phyloP scores from a whole-genome alignment of 2,797 vertebrate genomes.

The Gallinago nigripennis region DNA sequence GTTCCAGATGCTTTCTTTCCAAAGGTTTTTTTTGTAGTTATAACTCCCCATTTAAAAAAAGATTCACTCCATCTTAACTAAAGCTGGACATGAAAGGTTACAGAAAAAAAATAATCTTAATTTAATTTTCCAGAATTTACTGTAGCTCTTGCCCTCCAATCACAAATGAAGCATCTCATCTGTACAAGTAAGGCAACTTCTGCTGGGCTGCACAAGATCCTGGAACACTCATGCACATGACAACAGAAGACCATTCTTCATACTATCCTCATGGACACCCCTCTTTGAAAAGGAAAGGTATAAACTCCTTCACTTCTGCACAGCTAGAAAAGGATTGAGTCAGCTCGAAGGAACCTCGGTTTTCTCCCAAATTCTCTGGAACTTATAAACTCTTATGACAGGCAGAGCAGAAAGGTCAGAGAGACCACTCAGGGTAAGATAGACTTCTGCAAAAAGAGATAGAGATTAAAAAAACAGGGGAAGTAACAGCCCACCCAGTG shows the following conservation, averaged over 20 bases:
- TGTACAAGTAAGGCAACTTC: background rate
- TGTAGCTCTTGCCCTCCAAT: background rate
- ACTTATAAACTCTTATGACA: background rate
- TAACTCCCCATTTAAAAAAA: background rate
- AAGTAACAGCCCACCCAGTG: background rate
- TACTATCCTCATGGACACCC: fast-evolving
- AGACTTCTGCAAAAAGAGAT: background rate
- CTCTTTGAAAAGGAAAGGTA: background rate
- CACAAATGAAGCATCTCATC: background rate
- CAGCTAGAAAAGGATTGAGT: fast-evolving
- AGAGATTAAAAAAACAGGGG: conserved; percentile 26
- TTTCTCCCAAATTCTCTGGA: background rate
- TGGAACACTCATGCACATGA: fast-evolving
- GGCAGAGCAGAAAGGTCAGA: conserved; percentile 17
- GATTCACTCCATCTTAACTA: background rate
- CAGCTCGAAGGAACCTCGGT: fast-evolving
- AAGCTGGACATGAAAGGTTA: background rate
- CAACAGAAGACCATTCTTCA: background rate
- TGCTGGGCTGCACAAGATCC: no score
- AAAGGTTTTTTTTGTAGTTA: background rate
- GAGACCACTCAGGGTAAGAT: background rate
- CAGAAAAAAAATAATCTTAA: background rate
- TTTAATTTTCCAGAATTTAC: background rate
- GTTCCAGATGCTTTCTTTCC: background rate
- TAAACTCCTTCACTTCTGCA: background rate